Percentiles rank a stretch among this genome's conserved stretches.
Conservation (phyloP, 1,140 invertebrate genomes). For the Brachystomella parvula region DNA sequence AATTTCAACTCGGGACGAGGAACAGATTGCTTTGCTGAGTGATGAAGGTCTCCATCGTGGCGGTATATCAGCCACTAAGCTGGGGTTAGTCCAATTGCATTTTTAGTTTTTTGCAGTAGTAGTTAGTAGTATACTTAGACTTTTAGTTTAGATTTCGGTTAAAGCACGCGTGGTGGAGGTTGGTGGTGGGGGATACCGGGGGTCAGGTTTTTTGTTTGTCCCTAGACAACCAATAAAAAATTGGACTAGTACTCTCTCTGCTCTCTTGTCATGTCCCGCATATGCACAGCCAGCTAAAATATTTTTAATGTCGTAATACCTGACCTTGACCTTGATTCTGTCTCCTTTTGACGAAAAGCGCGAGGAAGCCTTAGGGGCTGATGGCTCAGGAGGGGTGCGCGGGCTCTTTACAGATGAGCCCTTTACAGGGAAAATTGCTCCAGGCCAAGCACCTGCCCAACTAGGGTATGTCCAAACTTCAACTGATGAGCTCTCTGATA, state of each 20-base stretch:
- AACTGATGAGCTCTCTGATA: too few species aligned
- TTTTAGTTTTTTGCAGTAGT: not conserved
- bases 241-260: not conserved
- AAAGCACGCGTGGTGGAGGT: not conserved
- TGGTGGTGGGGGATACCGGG: not conserved
- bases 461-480: constrained; percentile 26
- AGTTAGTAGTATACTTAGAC: not conserved
- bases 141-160: too few species aligned
- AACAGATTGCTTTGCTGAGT: constrained; percentile 46
- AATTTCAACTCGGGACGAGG: constrained; percentile 43
- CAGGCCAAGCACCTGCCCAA: constrained; percentile 32
- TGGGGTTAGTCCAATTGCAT: constrained; percentile 44
- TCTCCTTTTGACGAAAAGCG: constrained; percentile 15
- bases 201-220: not conserved
- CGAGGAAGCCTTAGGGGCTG: constrained; percentile 16
- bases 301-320: not conserved
- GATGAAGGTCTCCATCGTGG: constrained; percentile 47
- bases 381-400: not conserved
- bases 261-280: not conserved
- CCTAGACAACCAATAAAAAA: not conserved
- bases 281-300: not conserved
- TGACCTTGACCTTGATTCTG: not conserved
- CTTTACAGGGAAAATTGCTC: constrained; percentile 28
- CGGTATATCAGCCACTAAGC: constrained; percentile 40
- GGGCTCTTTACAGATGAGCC: constrained; percentile 17